Evolutionary conservation across 1,140 invertebrate genomes (phyloP), one percentile per base, ranked within the genome.

Genomic region (Zelostemma sp.): DNA sequence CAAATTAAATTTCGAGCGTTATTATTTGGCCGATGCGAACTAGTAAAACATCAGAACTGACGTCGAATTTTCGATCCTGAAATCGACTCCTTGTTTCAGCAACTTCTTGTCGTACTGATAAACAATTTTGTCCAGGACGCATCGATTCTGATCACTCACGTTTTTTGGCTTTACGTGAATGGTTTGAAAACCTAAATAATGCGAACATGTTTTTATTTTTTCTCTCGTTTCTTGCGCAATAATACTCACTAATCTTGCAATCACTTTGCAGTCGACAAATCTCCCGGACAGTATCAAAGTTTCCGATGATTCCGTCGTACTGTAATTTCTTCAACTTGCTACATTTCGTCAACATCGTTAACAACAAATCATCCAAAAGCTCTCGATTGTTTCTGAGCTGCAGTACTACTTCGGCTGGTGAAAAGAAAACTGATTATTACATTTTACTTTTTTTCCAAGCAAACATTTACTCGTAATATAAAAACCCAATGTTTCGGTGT

Each of bases 381-480:
- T 86, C 85, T 3, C 82, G 78, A 70, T 83, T 86, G 46, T 85
- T 84, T 64, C 80, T 73, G 21, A 85, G 38, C 70, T 85, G 81
- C 15, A 86, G 64, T 51, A 83, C 80, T 38, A 86, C 83, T 68
- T 85, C 81, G 17, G 65, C 85, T 85, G 47, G 1, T 70, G 59
- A 54, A 62, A 59, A 35, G 8, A 35, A 35, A 35, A n/a, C 1
- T 51, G 9, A 15, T 28, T 4, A 18, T 14, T 51, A 43, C 25
- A 3, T 28, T 8, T 28, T 8, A 8, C 25, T 28, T 28, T 28
- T 28, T 28, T 3, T 28, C 25, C 8, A 28, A 28, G n/a, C n/a
- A n/a, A n/a, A n/a, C n/a, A 28, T 28, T 28, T 28, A 8, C 3
- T 28, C 8, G 8, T 8, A 8, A 28, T 28, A 4, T 35, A 35